Evolutionary conservation across 2,888 invertebrate species (phyloP), one percentile per base, ranked within the genome.

Genomic region (Sinopyrophorus schimmeli): DNA sequence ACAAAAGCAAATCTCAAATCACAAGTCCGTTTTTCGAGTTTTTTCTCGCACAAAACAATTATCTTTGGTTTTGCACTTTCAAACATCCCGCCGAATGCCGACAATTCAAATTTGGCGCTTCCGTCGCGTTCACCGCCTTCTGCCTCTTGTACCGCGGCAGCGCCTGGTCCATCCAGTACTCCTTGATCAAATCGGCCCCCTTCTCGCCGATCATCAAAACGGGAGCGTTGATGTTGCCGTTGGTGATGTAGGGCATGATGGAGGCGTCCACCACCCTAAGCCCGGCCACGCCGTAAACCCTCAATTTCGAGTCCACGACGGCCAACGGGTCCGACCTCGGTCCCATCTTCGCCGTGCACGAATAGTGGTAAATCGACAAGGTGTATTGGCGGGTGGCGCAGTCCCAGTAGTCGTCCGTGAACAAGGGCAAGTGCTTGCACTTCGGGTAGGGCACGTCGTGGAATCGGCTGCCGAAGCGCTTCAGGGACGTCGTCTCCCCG

Each of bases 121-220:
- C n/a, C n/a, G n/a, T n/a, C n/a, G n/a, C n/a, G n/a, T n/a, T n/a
- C n/a, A n/a, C n/a, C n/a, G n/a, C n/a, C n/a, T n/a, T n/a, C n/a
- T n/a, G n/a, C n/a, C n/a, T n/a, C n/a, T n/a, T n/a, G n/a, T n/a
- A n/a, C n/a, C n/a, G n/a, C n/a, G n/a, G n/a, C n/a, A n/a, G 18
- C 10, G 43, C 43, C 18, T 47, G 47, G 3, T 42, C 68, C 9
- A 78, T 60, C 89, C 89, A 89, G 20, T 82, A 76, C 35, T 81
- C 77, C 66, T 89, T 88, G 26, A 92, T 82, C 72, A 91, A 68
- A 69, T 92, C 90, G 1, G 91, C 82, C 0, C 86, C 90, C 65
- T 90, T 91, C 66, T 92, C 92, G 0, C 78, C 92, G 9, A 92
- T 87, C 91, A 91, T 92, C 16, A 90, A 84, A 0, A 84, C 84